These are phyloP conservation scores for Characodon lateralis DNA, from an alignment of 2,797 vertebrate species.

Conservation along the genomic window DNA sequence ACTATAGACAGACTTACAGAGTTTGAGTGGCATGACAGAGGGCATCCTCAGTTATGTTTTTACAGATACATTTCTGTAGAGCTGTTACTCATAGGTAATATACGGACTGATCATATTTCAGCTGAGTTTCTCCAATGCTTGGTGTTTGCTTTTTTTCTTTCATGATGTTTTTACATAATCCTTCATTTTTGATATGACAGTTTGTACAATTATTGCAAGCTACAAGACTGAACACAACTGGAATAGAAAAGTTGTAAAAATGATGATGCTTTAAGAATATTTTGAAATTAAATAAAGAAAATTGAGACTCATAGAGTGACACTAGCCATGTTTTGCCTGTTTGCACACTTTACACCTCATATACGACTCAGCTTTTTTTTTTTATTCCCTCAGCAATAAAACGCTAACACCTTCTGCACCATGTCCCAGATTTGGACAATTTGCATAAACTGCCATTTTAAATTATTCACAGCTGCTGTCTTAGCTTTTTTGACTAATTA, in stretches of 20 bases:
- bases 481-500: slow-evolving; percentile 77
- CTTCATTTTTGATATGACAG: background rate
- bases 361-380: slow-evolving; percentile 54
- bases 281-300: slow-evolving; percentile 46
- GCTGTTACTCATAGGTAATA: background rate
- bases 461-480: slow-evolving; percentile 80
- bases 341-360: slow-evolving; percentile 52
- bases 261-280: background rate
- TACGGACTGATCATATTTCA: background rate
- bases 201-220: background rate
- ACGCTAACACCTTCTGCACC: slow-evolving; percentile 71
- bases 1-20: too few relatives aligned
- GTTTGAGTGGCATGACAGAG: too few relatives aligned
- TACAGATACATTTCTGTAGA: too few relatives aligned
- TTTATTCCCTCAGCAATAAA: slow-evolving; percentile 72
- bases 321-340: slow-evolving; percentile 37
- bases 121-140: background rate
- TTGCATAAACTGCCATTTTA: slow-evolving; percentile 79
- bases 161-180: background rate
- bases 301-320: slow-evolving; percentile 61
- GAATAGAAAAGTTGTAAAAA: background rate
- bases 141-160: background rate
- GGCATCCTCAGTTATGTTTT: too few relatives aligned
- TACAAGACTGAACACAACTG: background rate
- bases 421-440: slow-evolving; percentile 74